These are phyloP conservation scores for Pipistrellus kuhlii DNA, from an alignment of 2,797 vertebrate genomes.

Conservation along the genomic window DNA sequence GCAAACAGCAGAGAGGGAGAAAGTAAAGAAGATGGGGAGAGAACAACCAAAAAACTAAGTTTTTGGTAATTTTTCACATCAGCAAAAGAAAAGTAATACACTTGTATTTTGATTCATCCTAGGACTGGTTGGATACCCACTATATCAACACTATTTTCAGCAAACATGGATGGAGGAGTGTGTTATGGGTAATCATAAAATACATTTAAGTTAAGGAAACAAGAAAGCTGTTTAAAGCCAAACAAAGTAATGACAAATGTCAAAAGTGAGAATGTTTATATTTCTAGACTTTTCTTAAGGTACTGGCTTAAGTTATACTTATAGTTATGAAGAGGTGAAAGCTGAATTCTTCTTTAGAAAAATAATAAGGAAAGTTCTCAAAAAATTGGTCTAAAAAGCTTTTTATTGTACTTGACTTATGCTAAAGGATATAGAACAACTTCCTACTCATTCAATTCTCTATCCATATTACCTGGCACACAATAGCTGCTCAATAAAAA, in stretches of 20 bases:
- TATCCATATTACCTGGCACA: not conserved
- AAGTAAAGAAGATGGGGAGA: not conserved
- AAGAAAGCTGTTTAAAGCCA: conserved; percentile 17
- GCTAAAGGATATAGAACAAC: not conserved
- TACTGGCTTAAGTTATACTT: conserved; percentile 2
- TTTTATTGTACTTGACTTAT: conserved; percentile 2
- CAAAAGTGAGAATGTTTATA: not conserved
- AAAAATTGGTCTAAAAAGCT: not conserved
- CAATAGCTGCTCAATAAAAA: not conserved
- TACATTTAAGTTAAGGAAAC: not conserved
- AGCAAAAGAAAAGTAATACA: not conserved
- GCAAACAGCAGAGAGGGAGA: not conserved
- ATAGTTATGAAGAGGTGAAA: conserved; percentile 34
- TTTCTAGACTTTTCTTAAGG: not conserved
- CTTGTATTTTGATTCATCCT: not conserved
- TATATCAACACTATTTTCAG: not conserved
- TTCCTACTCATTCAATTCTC: not conserved
- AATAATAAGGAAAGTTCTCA: conserved; percentile 36
- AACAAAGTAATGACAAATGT: not conserved
- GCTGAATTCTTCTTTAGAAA: not conserved
- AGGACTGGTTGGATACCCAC: not conserved
- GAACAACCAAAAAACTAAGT: not conserved
- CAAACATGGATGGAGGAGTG: not conserved
- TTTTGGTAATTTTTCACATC: not conserved
- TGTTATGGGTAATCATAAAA: not conserved